Base-by-base conservation (phyloP, 1,140 invertebrate genomes). In the Heliconius nattereri region DNA sequence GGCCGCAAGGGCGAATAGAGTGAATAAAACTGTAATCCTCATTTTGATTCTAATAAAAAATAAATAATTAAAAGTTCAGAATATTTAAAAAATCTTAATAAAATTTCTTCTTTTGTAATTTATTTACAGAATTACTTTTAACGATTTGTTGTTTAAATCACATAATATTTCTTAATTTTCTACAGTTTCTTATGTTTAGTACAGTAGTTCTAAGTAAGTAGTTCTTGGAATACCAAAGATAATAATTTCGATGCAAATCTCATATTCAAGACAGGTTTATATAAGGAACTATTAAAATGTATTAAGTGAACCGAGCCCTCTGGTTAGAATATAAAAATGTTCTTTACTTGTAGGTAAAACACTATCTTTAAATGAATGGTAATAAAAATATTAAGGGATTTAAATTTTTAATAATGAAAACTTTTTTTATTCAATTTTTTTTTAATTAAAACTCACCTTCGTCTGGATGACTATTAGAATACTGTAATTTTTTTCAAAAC, bases 21-120 rank as follows among this genome's bases (percentile, higher is more conserved):
- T 70, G 35, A 80, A 70, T 1, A 90, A 45, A 5, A 85, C 7
- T 26, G 84, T 23, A 13, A 79, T 5, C 70, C 71, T 81, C 78
- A 79, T 79, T 54, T 85, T 87, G 84, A 86, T 26, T 60, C 57
- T 60, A 60, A 60, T 3, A 5, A 60, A 23, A 60, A 23, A 11
- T 9, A n/a, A 60, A n/a, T 60, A 60, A 13, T 13, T 40, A 45
- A 45, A 3, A 16, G 16, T 45, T 16, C 6, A 45, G 40, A 16
- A 45, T 45, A 0, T 16, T 16, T 16, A 45, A 13, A 40, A 45
- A 45, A 16, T 45, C 13, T 5, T 3, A 45, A 3, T 16, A 45
- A 16, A 45, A 45, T 16, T 45, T 45, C 16, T n/a, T n/a, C n/a
- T n/a, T n/a, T n/a, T 6, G 13, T 0, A 45, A 2, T 40, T 45